Evolutionary conservation across 2,113 vertebrate genomes (phyloP).

Genomic region (Nematolebias whitei): DNA sequence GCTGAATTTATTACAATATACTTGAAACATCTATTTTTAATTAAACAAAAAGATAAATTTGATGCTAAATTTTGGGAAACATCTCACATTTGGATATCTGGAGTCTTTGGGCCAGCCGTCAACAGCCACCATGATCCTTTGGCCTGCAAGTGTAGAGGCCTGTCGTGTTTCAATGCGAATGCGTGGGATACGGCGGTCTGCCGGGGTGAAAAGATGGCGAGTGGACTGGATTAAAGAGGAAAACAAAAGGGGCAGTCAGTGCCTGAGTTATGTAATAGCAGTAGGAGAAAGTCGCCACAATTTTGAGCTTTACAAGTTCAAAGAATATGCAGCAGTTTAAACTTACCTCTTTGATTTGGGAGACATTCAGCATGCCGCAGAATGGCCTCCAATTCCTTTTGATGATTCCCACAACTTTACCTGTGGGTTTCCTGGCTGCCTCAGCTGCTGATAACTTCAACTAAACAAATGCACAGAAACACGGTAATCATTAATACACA

Average conservation of each 20-base stretch:
- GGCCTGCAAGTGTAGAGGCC: conserved; percentile 85
- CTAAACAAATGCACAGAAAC: conserved; percentile 67
- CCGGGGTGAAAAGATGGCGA: conserved; percentile 94
- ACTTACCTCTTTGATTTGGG: conserved; percentile 92
- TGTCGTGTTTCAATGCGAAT: conserved; percentile 97
- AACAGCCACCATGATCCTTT: conserved; percentile 95
- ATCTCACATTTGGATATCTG: conserved; percentile 93
- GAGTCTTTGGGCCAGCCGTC: conserved; percentile 97
- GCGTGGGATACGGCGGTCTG: conserved; percentile 92
- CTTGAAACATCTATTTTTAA: background rate
- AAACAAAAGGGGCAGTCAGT: background rate
- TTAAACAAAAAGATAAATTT: background rate
- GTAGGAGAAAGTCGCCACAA: background rate
- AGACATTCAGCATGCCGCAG: conserved; percentile 94
- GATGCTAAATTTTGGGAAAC: background rate
- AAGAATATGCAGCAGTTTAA: background rate
- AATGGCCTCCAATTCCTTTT: conserved; percentile 95
- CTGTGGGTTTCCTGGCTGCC: conserved; percentile 85
- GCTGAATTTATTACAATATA: too few relatives aligned
- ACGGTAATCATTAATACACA: background rate
- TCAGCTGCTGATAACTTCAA: conserved; percentile 74
- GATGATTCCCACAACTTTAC: conserved; percentile 93
- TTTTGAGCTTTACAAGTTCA: background rate
- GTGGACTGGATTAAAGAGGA: conserved; percentile 81
- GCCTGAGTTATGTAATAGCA: background rate